Conservation (phyloP, 2,888 invertebrate genomes). For the Melanophora roralis region DNA sequence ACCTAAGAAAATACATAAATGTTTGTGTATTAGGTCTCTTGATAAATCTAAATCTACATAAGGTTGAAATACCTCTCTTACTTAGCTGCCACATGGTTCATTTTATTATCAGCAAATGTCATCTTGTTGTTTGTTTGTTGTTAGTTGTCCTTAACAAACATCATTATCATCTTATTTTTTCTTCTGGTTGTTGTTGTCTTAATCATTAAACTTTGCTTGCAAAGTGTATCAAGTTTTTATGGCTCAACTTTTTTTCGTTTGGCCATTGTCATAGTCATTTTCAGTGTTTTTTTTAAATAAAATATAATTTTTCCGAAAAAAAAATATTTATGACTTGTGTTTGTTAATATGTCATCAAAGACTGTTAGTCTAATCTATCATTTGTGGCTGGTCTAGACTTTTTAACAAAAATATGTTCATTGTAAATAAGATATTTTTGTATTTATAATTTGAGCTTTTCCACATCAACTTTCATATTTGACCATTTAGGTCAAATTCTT, state of each 20-base stretch:
- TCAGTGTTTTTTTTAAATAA: neutral
- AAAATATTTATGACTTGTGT: neutral
- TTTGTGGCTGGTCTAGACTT: constrained; percentile 33
- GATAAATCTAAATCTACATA: neutral
- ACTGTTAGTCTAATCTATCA: constrained; percentile 37
- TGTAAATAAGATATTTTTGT: neutral
- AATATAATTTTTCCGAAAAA: neutral
- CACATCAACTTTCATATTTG: neutral
- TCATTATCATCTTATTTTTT: neutral
- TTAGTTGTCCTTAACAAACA: constrained; percentile 5
- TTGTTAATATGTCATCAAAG: constrained; percentile 31
- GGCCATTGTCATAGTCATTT: constrained; percentile 27
- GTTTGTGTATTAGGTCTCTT: constrained; percentile 12
- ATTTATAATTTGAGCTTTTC: neutral
- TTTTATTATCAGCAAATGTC: constrained; percentile 26
- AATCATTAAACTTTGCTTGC: neutral
- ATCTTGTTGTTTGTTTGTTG: constrained; percentile 1
- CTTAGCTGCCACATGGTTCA: neutral
- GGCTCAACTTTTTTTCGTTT: constrained; percentile 15
- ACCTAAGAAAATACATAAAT: neutral
- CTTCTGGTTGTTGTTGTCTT: no score
- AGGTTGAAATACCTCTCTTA: constrained; percentile 2
- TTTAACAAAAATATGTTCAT: neutral
- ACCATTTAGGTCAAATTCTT: constrained; percentile 4
- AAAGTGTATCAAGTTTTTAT: constrained; percentile 8